These are phyloP conservation scores for Pitta sordida DNA, from an alignment of 2,113 vertebrate species.

Conservation along the genomic window DNA sequence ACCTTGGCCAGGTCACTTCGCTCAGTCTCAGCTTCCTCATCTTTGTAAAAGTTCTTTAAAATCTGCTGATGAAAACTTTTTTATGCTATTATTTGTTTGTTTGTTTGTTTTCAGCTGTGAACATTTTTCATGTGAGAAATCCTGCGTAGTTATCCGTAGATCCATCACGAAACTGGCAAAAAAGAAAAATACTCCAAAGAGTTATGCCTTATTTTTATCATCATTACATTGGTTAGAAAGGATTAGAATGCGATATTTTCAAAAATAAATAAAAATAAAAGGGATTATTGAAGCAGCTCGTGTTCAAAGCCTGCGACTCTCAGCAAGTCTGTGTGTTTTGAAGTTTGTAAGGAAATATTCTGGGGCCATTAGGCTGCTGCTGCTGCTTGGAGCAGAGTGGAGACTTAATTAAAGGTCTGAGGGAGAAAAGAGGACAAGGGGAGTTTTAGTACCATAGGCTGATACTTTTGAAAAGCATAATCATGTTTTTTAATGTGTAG, in stretches of 20 bases:
- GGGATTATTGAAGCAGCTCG: neutral
- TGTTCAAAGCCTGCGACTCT: neutral
- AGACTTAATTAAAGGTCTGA: neutral
- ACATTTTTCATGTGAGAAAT: neutral
- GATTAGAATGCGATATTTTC: neutral
- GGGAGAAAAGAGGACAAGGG: neutral
- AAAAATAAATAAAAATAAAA: conserved; percentile 15
- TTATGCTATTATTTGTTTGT: neutral
- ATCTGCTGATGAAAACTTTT: neutral
- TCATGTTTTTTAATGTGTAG: neutral
- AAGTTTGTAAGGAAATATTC: neutral
- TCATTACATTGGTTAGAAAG: neutral
- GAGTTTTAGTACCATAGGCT: neutral
- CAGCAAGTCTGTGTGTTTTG: neutral
- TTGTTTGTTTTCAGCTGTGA: neutral
- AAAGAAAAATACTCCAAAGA: neutral
- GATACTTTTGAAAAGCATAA: neutral
- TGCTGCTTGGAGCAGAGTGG: neutral
- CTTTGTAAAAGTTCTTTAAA: neutral
- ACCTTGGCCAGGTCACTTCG: neutral
- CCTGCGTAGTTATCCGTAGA: neutral
- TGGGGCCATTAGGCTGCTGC: neutral
- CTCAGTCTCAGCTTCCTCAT: neutral
- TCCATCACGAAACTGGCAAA: neutral
- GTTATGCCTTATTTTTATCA: neutral